Evolutionary conservation across 2,888 invertebrate genomes (phyloP), one percentile per base, ranked within the genome.

Genomic region (Julus scanicus): DNA sequence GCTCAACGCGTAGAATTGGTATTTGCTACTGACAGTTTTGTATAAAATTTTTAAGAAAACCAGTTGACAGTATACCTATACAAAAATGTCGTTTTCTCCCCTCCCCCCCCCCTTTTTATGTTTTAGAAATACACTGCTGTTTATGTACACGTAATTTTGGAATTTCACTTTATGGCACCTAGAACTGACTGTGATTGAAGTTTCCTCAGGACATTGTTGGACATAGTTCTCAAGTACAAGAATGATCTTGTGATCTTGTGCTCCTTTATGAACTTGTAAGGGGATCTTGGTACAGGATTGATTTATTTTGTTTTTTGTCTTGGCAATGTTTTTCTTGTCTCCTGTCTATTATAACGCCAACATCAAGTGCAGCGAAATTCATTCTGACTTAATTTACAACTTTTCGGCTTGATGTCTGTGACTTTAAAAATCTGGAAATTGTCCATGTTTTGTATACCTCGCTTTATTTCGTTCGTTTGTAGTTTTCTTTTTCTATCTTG

Each of bases 291-390:
- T 53, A 13, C n/a, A 4, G 63, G n/a, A 80, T 80, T 80, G 80
- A 80, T 80, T 80, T 80, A 37, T 80, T 80, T 80, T 80, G 37
- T 80, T 37, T 80, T 6, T 9, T 80, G 15, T 29, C 37, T 80
- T 80, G 80, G 80, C 80, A 80, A 15, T 37, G 80, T 80, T 80
- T 80, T 63, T 37, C 80, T 37, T 80, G 80, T 80, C 37, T 37
- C 37, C 37, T 37, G 80, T 37, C 71, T 71, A 29, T 20, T 71
- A 9, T 20, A 63, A n/a, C 63, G 63, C 17, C 20, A 63, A 53
- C 15, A 53, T 15, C 53, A 9, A 15, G 53, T 57, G n/a, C 1
- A 53, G 13, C 17, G 53, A 53, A 53, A 53, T 53, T 13, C 53
- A 53, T 53, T 53, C 13, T 13, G 53, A 53, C 53, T 15, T 11